Conservation (phyloP, 2,888 invertebrate species). For the Microctonus brassicae region DNA sequence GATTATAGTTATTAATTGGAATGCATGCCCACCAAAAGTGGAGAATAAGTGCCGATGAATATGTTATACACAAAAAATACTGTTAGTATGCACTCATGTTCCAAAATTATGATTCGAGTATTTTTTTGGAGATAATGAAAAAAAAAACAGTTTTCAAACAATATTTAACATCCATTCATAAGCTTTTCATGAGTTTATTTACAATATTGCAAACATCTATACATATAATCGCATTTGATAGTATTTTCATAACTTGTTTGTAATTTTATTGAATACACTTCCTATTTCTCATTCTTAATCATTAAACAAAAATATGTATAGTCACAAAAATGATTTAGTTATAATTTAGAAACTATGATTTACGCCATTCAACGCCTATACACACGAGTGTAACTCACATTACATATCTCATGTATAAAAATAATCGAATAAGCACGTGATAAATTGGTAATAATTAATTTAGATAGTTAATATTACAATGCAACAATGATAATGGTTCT, state of each 20-base stretch:
- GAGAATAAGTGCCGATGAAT: too few species aligned
- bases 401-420: background rate
- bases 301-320: background rate
- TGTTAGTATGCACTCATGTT: too few species aligned
- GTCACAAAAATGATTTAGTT: background rate
- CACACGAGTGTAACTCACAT: background rate
- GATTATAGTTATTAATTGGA: too few species aligned
- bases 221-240: conserved; percentile 65
- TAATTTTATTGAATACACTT: background rate
- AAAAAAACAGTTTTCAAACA: conserved; percentile 36
- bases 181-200: conserved; percentile 68
- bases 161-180: too few species aligned
- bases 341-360: background rate
- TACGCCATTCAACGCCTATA: background rate
- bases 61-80: too few species aligned
- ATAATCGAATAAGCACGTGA: background rate
- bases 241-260: conserved; percentile 45
- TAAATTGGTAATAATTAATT: background rate
- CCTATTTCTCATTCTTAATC: background rate
- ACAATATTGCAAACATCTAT: conserved; percentile 68
- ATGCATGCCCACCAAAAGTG: too few species aligned
- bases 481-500: background rate
- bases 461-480: background rate
- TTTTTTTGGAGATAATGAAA: too few species aligned
- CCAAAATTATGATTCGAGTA: too few species aligned